phyloP scores from a whole-genome alignment of 1,140 invertebrate species.

The Arion vulgaris region DNA sequence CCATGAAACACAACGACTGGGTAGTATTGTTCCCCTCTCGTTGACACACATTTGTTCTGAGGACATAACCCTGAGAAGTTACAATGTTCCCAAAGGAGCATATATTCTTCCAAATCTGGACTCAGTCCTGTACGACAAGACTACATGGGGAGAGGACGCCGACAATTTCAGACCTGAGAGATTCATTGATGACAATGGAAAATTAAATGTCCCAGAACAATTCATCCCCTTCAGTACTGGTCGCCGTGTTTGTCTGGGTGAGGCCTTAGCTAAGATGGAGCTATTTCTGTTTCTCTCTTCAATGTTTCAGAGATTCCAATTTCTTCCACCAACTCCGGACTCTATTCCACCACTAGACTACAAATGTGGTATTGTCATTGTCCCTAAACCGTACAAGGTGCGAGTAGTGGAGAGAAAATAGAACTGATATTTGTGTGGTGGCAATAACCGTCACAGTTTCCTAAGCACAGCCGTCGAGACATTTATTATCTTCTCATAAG shows the following conservation, averaged over 20 bases:
- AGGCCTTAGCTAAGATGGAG: background rate
- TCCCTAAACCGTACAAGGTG: background rate
- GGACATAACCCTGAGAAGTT: background rate
- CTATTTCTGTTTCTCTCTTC: background rate
- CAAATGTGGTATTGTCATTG: background rate
- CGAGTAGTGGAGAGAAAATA: background rate
- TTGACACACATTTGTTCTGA: background rate
- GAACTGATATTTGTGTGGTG: too few relatives aligned
- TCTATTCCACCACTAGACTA: background rate
- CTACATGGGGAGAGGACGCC: background rate
- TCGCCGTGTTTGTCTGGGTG: background rate
- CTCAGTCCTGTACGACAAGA: background rate
- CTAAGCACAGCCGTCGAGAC: too few relatives aligned
- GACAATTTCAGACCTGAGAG: background rate
- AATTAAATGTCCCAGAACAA: conserved; percentile 23
- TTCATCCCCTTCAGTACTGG: conserved; percentile 48
- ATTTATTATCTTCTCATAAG: too few relatives aligned
- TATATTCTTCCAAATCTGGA: background rate
- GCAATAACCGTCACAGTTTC: too few relatives aligned
- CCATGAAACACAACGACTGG: background rate
- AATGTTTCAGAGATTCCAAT: conserved; percentile 3
- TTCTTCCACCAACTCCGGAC: background rate
- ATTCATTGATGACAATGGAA: conserved; percentile 2
- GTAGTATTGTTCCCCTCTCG: background rate
- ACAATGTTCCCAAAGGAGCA: background rate